Conservation (phyloP, 2,888 invertebrate genomes). For the Neelides folsomi region DNA sequence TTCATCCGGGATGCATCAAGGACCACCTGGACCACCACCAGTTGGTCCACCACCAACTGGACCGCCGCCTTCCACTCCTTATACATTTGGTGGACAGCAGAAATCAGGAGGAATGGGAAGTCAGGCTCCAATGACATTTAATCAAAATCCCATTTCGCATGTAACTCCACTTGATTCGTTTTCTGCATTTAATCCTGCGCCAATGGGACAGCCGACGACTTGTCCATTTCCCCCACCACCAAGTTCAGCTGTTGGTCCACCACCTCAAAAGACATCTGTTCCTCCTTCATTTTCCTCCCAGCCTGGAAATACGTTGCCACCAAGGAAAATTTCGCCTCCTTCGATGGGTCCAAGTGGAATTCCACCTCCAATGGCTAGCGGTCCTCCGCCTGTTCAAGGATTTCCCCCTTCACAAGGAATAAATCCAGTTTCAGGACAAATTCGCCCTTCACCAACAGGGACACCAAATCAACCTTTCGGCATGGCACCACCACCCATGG, state of each 20-base stretch:
- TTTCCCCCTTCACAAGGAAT: constrained; percentile 2
- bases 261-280: constrained; percentile 4
- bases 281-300: background rate
- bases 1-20: too few relatives aligned
- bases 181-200: background rate
- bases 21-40: constrained; percentile 5
- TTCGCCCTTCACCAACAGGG: too few relatives aligned
- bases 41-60: constrained; percentile 1
- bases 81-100: background rate
- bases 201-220: background rate
- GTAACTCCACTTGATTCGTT: background rate
- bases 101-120: background rate
- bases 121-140: background rate
- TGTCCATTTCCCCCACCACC: constrained; percentile 8
- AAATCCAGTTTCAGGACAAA: background rate
- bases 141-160: background rate
- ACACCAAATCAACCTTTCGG: too few relatives aligned
- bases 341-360: background rate
- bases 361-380: background rate
- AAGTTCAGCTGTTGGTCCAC: constrained; percentile 7
- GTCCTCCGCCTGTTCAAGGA: background rate
- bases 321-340: too few relatives aligned
- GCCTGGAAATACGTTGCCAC: background rate
- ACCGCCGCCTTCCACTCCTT: background rate
- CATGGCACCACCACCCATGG: too few relatives aligned